Base-by-base conservation (phyloP, 2,113 vertebrate genomes). In the Triplophysa dalaica region DNA sequence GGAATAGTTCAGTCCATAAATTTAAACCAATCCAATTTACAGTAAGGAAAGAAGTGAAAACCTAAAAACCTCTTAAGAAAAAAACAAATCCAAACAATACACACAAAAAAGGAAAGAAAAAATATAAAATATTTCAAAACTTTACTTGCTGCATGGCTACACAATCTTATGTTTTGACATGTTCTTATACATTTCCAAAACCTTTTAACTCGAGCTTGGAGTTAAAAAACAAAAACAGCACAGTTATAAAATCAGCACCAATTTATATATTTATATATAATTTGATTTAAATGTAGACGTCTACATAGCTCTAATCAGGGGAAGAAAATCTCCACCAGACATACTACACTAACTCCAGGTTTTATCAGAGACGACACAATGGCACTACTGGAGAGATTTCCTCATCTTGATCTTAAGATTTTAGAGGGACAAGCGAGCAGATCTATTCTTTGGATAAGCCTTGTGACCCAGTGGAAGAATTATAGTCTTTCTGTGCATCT, bases 231-330 rank as follows among this genome's bases (percentile, higher is more conserved):
- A 90, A 87, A 79, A 88, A 88, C 94, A 95, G 94, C 94, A 95
- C 95, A 97, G 95, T 96, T 98, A 99, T 98, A 98, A 99, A 99
- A 98, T 97, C 96, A 99, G 97, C 96, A 99, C 97, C 97, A 95
- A 98, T 98, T 97, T 95, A 97, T 98, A 97, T 97, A 97, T 96
- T 96, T 94, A 94, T 94, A 93, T 85, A 83, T 50, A 94, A 94
- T 95, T 92, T 98, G 97, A 96, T 97, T 98, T 96, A 96, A 98
- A 97, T 96, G 96, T 96, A 96, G 95, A 96, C 94, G 96, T 95
- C 96, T 96, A 98, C 96, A 94, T 96, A 94, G 97, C 93, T 95
- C 95, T 96, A 98, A 95, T 96, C 96, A 93, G 93, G 94, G 94
- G 93, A 92, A 94, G 82, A 85, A 85, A 92, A 94, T 96, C 94